Evolutionary conservation across 2,797 vertebrate genomes (phyloP), one percentile per base, ranked within the genome.

Genomic region (Apodemus agrarius): DNA sequence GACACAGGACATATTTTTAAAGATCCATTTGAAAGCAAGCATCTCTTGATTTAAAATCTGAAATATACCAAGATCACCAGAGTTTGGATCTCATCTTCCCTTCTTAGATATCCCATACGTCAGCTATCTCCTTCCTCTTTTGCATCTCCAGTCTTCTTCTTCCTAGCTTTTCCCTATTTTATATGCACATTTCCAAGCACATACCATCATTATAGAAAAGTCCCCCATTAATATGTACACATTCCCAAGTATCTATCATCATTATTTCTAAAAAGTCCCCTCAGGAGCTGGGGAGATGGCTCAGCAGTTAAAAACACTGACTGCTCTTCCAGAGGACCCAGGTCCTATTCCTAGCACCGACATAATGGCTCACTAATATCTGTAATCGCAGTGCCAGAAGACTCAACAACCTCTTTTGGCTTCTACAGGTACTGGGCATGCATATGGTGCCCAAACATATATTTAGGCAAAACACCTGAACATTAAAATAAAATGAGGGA

Each of bases 11-110:
- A 46, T 31, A 74, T 88, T 90, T 92, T 85, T 82, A 89, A 91
- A 90, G 49, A 95, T 17, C 6, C 57, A 61, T 31, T 65, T n/a
- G 67, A 65, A 13, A 34, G 40, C 1, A 95, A 59, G 61, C 26
- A 90, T 29, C 26, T 89, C 75, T 57, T 92, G 46, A 63, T 97
- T 93, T 95, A 82, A 61, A 96, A 46, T 65, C 9, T 61, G 12
- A 87, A 90, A 24, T n/a, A 16, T 74, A n/a, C 81, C 22, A 72
- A 85, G n/a, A 82, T 79, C 26, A 72, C 4, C 84, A 63, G 86
- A 88, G 67, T 89, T 86, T 85, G 76, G 22, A 65, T 84, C 12
- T 93, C 65, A 93, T 93, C 6, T 26, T 88, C 52, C 74, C 79
- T 79, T 95, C 67, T 89, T 40, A 95, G 49, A 96, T 72, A 94